Base-by-base conservation (phyloP, 2,113 vertebrate genomes). In the Cyrtonyx montezumae region DNA sequence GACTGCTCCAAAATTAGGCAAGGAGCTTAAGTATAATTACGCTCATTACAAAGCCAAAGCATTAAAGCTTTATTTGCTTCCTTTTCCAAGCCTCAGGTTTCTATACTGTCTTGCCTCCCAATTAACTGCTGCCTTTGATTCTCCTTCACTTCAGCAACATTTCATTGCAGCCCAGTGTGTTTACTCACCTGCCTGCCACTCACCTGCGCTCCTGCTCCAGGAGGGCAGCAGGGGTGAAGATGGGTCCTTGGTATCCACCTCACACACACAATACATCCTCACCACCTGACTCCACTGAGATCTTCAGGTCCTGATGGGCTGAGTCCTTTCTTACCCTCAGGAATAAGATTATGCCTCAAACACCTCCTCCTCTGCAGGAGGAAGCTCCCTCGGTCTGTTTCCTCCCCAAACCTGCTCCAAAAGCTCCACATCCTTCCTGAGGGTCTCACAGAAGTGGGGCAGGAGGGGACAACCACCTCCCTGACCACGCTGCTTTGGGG, bases 51-150 rank as follows among this genome's bases (percentile, higher is more conserved):
- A 68, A 87, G 48, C 21, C 36, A 26, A 65, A 73, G 55, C 36
- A 76, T 45, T 62, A 58, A 30, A 45, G 40, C 56, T 88, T 77
- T 83, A 37, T 95, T 95, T 90, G 82, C 82, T 90, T 85, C 91
- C 76, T 74, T 51, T 70, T 93, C 68, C 76, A 85, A 75, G 59
- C 49, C 25, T 9, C 28, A 14, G 37, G 3, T 42, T 75, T 83
- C 76, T 55, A 45, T 14, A 37, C 65, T 77, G 55, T 59, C 70
- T 59, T 28, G 34, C 48, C 43, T 74, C 69, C 25, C 58, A 78
- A 14, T 63, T 14, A 19, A 53, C 66, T 91, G 53, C 69, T 91
- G 75, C 42, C 62, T 91, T 79, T 76, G n/a, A 56, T 69, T 87
- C 63, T 82, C 75, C 75, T 87, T 87, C 66, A 48, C 83, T 68